Percentiles rank a stretch among this genome's conserved stretches.
These are phyloP conservation scores for Mungos mungo DNA, from an alignment of 2,113 vertebrate species.

Conservation along the genomic window DNA sequence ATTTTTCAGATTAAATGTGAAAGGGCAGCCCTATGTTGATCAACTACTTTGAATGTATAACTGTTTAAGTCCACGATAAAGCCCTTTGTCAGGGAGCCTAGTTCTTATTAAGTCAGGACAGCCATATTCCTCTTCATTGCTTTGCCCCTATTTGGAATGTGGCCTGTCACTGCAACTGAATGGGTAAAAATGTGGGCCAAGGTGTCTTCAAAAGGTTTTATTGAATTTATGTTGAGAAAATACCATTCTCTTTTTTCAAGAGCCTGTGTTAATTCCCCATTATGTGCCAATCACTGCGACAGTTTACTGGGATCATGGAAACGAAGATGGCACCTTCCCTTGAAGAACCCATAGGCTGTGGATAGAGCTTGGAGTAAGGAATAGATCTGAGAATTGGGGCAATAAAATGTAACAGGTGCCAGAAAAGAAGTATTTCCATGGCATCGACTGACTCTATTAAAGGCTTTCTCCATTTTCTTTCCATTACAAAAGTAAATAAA, in stretches of 20 bases:
- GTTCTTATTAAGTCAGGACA: not conserved
- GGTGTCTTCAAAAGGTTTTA: not conserved
- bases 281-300: not conserved
- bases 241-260: not conserved
- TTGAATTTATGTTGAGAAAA: conserved; percentile 15
- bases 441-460: not conserved
- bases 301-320: not conserved
- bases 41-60: conserved; percentile 3
- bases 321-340: not conserved
- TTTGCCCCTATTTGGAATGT: not conserved
- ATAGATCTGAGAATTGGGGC: not conserved
- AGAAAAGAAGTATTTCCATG: not conserved
- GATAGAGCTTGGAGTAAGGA: not conserved
- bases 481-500: conserved; percentile 23
- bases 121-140: not conserved
- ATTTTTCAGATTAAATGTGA: not conserved
- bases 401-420: not conserved
- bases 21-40: not conserved
- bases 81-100: not conserved
- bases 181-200: not conserved
- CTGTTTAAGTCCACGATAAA: not conserved
- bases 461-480: not conserved
- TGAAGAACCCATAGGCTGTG: not conserved
- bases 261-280: not conserved
- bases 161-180: not conserved